phyloP scores from a whole-genome alignment of 2,113 vertebrate genomes.

The Microtus pennsylvanicus region DNA sequence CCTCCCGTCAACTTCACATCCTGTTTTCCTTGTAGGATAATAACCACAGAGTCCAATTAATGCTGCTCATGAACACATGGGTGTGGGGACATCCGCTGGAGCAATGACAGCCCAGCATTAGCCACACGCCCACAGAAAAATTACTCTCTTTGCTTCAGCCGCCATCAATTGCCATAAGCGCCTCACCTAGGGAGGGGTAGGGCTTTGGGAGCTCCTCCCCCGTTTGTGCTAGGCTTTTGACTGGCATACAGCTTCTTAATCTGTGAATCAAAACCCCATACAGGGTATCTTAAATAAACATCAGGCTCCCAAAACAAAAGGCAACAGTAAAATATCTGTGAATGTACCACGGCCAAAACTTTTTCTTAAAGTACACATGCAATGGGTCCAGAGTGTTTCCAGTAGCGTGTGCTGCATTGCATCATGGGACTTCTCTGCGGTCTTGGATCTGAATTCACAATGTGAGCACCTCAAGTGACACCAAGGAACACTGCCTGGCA shows the following conservation, averaged over 20 bases:
- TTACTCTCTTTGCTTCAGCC: neutral
- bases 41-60: neutral
- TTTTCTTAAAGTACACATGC: neutral
- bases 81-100: neutral
- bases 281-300: neutral
- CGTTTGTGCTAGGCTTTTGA: neutral
- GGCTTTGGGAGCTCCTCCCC: neutral
- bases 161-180: too few species aligned
- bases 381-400: neutral
- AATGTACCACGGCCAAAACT: neutral
- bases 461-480: neutral
- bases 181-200: too few species aligned
- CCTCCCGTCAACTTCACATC: neutral
- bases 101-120: neutral
- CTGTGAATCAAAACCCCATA: neutral
- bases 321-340: neutral
- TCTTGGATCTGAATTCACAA: neutral
- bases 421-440: neutral
- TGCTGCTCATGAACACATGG: neutral
- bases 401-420: rapidly evolving
- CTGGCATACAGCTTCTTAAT: neutral
- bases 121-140: neutral
- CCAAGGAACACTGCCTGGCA: neutral
- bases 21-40: neutral
- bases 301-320: neutral